Base-by-base conservation (phyloP, 2,113 vertebrate species). In the Xiphophorus couchianus region DNA sequence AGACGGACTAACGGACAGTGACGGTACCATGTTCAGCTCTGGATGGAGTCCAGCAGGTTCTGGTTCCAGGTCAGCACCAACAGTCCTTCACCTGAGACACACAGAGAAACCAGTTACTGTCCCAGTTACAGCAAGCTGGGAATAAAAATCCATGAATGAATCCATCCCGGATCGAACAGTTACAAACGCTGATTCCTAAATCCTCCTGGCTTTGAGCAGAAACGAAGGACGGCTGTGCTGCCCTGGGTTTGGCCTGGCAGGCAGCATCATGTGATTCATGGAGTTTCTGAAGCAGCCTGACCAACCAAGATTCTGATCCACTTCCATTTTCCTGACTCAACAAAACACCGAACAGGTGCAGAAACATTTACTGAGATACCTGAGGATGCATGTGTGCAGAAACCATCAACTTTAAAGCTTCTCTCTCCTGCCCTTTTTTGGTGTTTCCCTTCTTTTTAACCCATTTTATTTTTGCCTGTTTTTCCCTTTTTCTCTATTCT, bases 21-120 rank as follows among this genome's bases (percentile, higher is more conserved):
- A 27, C 8, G 27, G 51, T 88, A 91, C 90, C 90, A 91, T 91
- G 69, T 81, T 77, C 48, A 58, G 84, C 64, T 13, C 65, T 74
- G 29, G 69, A 39, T 8, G 66, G 37, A 64, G 77, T 62, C 51
- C 29, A 29, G 19, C 25, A 68, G 70, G 76, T 54, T 69, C 0
- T 25, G 29, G 27, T 7, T 5, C 3, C 67, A 70, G 65, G 69
- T 71, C 35, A 66, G 31, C 8, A 5, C 66, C 15, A 11, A 13
- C 28, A 3, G 28, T 42, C 70, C 61, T 78, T 1, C 0, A 84
- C 69, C 86, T 83, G 69, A 65, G 28, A 73, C 58, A 79, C 35
- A 74, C 33, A 48, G 66, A 19, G 54, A 25, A 70, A 17, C 9
- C 22, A 33, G 28, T 42, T 58, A 25, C 7, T 67, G 39, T 42